Evolutionary conservation across 2,797 vertebrate genomes (phyloP), one percentile per base, ranked within the genome.

Genomic region (Gambelia wislizenii): DNA sequence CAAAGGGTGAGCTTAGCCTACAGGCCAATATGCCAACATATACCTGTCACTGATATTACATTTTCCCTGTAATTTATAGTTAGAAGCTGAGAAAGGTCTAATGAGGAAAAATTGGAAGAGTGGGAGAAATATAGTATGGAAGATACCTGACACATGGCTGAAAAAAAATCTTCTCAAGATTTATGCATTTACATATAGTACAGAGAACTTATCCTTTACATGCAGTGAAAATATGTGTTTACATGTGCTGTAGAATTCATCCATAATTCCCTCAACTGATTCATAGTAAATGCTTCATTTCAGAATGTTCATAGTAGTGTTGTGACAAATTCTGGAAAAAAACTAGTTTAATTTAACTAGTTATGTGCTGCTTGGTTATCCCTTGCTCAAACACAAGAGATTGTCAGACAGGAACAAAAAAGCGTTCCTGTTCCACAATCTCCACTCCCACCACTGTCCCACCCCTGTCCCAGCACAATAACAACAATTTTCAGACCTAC

Each of bases 31-130:
- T 84, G 36, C n/a, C 27, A 78, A 30, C 47, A 44, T 78, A 78
- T 78, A 89, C 69, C 59, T 89, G 47, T 78, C 81, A 69, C 61
- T 49, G 69, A 44, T 44, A 82, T 69, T 47, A 77, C 49, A 54
- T 84, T 89, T 89, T 69, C 72, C 20, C 49, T 42, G 10, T 78
- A 84, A 74, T 74, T 74, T 82, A 82, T 75, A 36, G 79, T 64
- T 54, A 30, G 69, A 12, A 59, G 47, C 36, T 42, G 30, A 78
- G 22, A 27, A 69, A 77, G 12, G 49, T 77, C 59, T 69, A 84
- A 84, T 78, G 49, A 77, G n/a, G 80, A 64, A 47, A 77, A 67
- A 77, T 67, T 76, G 82, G 72, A 76, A 88, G 49, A n/a, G 33
- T 36, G 33, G 44, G 25, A 36, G 72, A 84, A 76, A 54, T 76